Base-by-base conservation (phyloP, 1,140 invertebrate species). In the Listronotus oregonensis region DNA sequence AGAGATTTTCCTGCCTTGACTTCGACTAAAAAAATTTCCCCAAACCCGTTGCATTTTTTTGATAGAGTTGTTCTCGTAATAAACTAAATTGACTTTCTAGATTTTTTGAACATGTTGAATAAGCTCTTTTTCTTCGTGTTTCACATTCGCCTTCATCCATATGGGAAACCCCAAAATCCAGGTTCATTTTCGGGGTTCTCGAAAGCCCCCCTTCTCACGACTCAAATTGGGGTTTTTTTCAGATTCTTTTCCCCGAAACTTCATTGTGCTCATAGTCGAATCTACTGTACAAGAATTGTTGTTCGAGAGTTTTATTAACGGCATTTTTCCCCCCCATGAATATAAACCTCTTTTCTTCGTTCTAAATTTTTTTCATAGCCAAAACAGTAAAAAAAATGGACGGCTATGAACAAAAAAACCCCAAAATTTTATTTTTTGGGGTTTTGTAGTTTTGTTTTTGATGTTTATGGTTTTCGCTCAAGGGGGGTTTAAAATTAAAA, bases 141-240 rank as follows among this genome's bases (percentile, higher is more conserved):
- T 96, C 94, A 73, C 92, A 95, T 82, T 95, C 94, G 69, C 89
- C 90, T 79, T 95, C 93, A 80, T 97, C 94, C 87, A 97, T 90
- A 79, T 97, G 95, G 75, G 87, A 90, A 76, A 90, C 89, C 82
- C 90, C 89, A 10, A 5, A 27, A 27, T 27, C n/a, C 21, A 27
- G 84, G 87, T 69, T 90, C 88, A 73, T 88, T 86, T 58, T 86
- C 88, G 67, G 88, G 88, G 87, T 64, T 90, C 88, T 18, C 86
- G 82, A 1, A 27, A 3, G 21, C 21, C 21, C 21, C 85, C 86
- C 18, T 84, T 80, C 57, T 85, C 86, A 27, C 82, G 40, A 81
- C 82, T 61, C 11, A 73, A 71, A 52, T 81, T 85, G 39, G 85
- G 85, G n/a, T n/a, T n/a, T 66, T 81, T 81, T 68, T 87, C 85